Evolutionary conservation across 2,888 invertebrate species (phyloP).

Genomic region (Acrobasis repandana): DNA sequence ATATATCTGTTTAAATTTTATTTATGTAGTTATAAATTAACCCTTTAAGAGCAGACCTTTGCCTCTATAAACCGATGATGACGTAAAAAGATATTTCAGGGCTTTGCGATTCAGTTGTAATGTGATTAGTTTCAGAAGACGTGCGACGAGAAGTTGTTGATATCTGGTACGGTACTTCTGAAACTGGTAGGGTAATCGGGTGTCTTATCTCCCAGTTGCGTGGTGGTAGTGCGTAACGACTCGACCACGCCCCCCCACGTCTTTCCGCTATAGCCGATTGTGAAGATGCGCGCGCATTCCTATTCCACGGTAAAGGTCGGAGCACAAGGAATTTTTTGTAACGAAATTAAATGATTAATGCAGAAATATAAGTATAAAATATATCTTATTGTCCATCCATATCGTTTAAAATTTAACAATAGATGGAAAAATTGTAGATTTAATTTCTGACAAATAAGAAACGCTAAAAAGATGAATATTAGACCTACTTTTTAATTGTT

Average conservation of each 20-base stretch:
- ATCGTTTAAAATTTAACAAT: too few species aligned
- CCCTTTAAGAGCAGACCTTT: slow-evolving; percentile 9
- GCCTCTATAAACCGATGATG: slow-evolving; percentile 27
- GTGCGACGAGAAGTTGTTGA: slow-evolving; percentile 24
- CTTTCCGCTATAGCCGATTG: slow-evolving; percentile 53
- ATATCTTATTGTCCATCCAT: too few species aligned
- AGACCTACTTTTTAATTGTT: too few species aligned
- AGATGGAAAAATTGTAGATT: too few species aligned
- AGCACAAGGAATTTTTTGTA: slow-evolving; percentile 47
- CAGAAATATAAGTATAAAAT: too few species aligned
- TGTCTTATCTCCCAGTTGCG: slow-evolving; percentile 68
- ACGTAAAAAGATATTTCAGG: slow-evolving; percentile 27
- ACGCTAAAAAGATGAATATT: too few species aligned
- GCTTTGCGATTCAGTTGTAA: slow-evolving; percentile 32
- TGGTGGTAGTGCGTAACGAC: slow-evolving; percentile 71
- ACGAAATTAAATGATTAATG: not conserved
- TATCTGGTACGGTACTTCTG: slow-evolving; percentile 28
- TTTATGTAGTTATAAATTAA: slow-evolving; percentile 5
- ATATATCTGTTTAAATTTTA: not conserved
- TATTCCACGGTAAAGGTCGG: slow-evolving; percentile 58
- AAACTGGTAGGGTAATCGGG: slow-evolving; percentile 44
- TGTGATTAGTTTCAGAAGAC: slow-evolving; percentile 30
- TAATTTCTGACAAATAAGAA: too few species aligned
- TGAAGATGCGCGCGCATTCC: slow-evolving; percentile 76
- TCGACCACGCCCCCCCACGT: slow-evolving; percentile 71